Base-by-base conservation (phyloP, 2,888 invertebrate genomes). In the Eugnorisma glareosa region DNA sequence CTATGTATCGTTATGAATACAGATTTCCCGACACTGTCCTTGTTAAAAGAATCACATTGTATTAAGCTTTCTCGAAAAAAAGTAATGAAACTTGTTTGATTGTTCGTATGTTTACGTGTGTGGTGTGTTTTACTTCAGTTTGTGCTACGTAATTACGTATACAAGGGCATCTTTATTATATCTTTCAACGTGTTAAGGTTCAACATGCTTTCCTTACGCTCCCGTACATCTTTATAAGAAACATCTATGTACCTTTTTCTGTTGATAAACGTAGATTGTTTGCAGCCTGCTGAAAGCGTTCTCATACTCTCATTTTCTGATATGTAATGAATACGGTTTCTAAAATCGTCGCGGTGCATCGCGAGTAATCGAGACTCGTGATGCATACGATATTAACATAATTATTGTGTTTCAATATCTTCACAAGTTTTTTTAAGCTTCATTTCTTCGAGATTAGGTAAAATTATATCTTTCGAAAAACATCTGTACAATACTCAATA, bases 131-230 rank as follows among this genome's bases (percentile, higher is more conserved):
- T 81, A 85, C 89, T 88, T 86, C 89, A 89, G 86, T 86, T 86
- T 54, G 54, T 61, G 37, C 51, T 71, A 48, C 72, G 87, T 86
- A 90, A 84, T 24, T 24, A 48, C 48, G 24, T 48, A 48, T 48
- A 88, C 86, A 88, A 82, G 86, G 89, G 89, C 94, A 93, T 95
- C 95, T 96, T 95, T 93, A 92, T 91, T 92, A 92, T 91, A 94
- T 95, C 95, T 95, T 94, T 95, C 95, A 94, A 90, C 90, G 85
- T 93, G 94, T 94, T 93, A 93, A 91, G 89, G 95, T 95, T 95
- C 94, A 95, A 94, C 88, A 95, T 92, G 95, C 94, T 93, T 92
- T 90, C 87, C 85, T 86, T 88, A 83, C 86, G 67, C 72, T 64
- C 67, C 54, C 67, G 73, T 84, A 43, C 48, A 82, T 85, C 75